Conservation (phyloP, 2,113 vertebrate species). For the Diglossa brunneiventris region DNA sequence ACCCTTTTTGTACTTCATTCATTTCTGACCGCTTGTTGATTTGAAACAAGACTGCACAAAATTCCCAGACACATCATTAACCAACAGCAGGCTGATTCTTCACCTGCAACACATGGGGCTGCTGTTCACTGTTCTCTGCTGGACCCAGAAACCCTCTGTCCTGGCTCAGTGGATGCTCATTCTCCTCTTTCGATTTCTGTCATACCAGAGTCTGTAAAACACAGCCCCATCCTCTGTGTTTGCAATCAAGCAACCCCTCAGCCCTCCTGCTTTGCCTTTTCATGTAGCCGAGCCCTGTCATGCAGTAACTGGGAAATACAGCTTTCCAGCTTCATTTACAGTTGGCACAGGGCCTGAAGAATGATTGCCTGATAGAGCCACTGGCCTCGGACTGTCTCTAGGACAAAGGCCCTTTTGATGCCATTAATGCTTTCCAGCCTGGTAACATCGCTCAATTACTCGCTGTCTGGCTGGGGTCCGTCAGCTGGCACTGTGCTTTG, state of each 20-base stretch:
- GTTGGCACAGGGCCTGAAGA: not conserved
- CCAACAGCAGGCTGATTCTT: not conserved
- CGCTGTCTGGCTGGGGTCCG: not conserved
- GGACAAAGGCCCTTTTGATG: constrained; percentile 32
- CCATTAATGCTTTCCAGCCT: not conserved
- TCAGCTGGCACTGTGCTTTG: not conserved
- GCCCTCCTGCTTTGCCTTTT: not conserved
- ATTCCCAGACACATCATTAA: not conserved
- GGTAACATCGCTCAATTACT: not conserved
- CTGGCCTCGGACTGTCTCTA: not conserved
- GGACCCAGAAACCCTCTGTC: not conserved
- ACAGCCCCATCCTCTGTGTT: not conserved
- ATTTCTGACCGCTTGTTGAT: not conserved
- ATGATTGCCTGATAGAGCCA: not conserved
- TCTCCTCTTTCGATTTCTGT: not conserved
- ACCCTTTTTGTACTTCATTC: not conserved
- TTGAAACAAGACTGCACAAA: not conserved
- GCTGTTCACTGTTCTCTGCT: not conserved
- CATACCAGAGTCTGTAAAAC: not conserved
- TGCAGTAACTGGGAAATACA: not conserved
- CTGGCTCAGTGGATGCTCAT: not conserved
- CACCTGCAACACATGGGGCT: not conserved
- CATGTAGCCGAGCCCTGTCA: not conserved
- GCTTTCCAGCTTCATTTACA: not conserved
- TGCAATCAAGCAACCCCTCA: not conserved